A percentile compares a stretch with the other conserved stretches of the same genome.
Conservation (phyloP, 2,888 invertebrate genomes). For the Cephus rjabovi region DNA sequence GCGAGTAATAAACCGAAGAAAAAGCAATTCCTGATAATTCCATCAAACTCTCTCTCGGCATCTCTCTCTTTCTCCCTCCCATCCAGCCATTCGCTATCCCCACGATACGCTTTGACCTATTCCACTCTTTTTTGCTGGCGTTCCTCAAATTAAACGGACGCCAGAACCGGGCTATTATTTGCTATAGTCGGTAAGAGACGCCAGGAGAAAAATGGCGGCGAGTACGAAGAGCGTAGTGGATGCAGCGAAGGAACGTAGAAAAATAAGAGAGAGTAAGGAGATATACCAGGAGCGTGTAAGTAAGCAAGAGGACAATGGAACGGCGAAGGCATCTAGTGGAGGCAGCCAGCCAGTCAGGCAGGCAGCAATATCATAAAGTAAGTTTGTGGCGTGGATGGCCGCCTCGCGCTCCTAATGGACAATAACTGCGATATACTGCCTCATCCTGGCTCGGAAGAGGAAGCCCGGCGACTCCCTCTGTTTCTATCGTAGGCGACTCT, state of each 20-base stretch:
- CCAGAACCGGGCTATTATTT: background rate
- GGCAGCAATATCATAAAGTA: conserved; percentile 53
- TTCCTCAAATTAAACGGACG: conserved; percentile 1
- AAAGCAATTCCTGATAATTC: background rate
- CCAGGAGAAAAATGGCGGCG: background rate
- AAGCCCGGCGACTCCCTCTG: conserved; percentile 27
- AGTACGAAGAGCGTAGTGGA: background rate
- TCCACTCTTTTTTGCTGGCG: background rate
- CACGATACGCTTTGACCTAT: background rate
- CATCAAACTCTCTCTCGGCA: background rate
- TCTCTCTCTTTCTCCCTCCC: background rate
- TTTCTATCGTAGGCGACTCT: conserved; percentile 8
- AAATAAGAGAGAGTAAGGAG: background rate
- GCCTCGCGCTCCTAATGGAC: conserved; percentile 58
- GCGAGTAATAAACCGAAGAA: background rate
- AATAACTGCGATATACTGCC: conserved; percentile 61
- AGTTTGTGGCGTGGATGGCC: conserved; percentile 55
- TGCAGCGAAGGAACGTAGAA: background rate
- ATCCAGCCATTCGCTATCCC: background rate
- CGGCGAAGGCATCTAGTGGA: background rate
- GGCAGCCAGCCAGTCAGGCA: conserved; percentile 14
- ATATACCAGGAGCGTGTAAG: background rate
- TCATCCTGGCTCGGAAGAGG: conserved; percentile 38
- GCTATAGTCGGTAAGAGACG: background rate
- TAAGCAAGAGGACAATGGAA: background rate